Evolutionary conservation across 2,888 invertebrate genomes (phyloP).

Genomic region (Agrotis exclamationis): DNA sequence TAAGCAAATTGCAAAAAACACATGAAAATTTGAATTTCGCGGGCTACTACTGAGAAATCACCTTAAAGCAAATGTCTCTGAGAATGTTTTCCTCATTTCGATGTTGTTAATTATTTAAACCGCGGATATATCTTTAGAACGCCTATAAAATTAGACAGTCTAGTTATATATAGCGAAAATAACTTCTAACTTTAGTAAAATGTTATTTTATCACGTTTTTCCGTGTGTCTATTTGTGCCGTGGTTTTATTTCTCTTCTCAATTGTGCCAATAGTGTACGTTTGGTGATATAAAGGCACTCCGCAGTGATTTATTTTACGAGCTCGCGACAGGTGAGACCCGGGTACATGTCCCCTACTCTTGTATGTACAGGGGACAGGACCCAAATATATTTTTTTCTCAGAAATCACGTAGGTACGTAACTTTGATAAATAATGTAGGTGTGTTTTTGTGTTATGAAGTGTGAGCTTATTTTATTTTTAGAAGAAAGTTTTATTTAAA

Average conservation of each 20-base stretch:
- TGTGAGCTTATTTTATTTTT: constrained; percentile 12
- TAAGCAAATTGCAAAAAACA: too few species aligned
- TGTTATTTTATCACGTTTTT: neutral
- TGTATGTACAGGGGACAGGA: constrained; percentile 49
- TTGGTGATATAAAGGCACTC: constrained; percentile 67
- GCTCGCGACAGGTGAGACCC: constrained; percentile 65
- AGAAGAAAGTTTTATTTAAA: neutral
- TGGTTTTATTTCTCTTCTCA: constrained; percentile 69
- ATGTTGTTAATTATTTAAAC: too few species aligned
- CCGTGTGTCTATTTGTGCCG: constrained; percentile 27
- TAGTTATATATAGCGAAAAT: neutral
- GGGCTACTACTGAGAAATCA: too few species aligned
- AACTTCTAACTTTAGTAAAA: neutral
- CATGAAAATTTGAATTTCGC: too few species aligned
- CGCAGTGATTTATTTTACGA: constrained; percentile 76
- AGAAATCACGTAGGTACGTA: constrained; percentile 45
- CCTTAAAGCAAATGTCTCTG: neutral
- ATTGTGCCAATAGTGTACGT: constrained; percentile 70
- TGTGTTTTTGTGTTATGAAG: constrained; percentile 17
- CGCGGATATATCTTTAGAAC: too few species aligned
- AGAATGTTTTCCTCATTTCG: too few species aligned
- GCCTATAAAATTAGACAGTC: neutral
- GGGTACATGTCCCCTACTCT: constrained; percentile 53
- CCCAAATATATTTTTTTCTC: constrained; percentile 44
- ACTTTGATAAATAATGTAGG: constrained; percentile 27